Evolutionary conservation across 2,888 invertebrate genomes (phyloP), one percentile per base, ranked within the genome.

Genomic region (Nomada fucata): DNA sequence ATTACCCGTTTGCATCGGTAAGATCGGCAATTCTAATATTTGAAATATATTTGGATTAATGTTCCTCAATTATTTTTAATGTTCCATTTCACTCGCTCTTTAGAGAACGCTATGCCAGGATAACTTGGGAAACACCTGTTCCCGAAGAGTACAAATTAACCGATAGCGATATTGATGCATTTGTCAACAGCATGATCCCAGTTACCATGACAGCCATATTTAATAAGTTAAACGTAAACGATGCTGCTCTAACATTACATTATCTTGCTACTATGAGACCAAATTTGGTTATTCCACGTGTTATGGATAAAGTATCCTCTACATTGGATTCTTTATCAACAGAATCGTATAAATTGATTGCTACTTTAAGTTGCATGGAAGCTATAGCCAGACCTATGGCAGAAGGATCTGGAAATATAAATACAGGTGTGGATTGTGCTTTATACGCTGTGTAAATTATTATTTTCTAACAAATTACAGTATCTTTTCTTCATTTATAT

Each of bases 291-390:
- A 95, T 98, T 67, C 98, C 98, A 0, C 96, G 97, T 63, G 95
- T 98, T 18, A 92, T 99, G 75, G 98, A 98, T 83, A 96, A 96
- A 93, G 95, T 98, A 76, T 97, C 97, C 92, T 95, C 96, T 1
- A 96, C 97, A 0, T 94, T 98, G 91, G 97, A 97, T 89, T 97
- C 97, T 1, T 93, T 98, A 52, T 98, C 97, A 0, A 98, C 97
- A 0, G 98, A 99, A 93, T 98, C 98, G 0, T 98, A 98, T 92
- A 96, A 96, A 93, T 95, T 96, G 18, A 96, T 96, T 0, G 96
- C 97, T 1, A 95, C 96, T 0, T 95, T 97, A 95, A 95, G 95
- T 75, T 96, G 96, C 68, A 95, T 97, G 47, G 95, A 96, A 0
- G 95, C 96, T 0, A 96, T 97, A 9, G 96, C 96, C 0, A 94